Evolutionary conservation across 2,113 vertebrate species (phyloP).

Genomic region (Sciurus niger): DNA sequence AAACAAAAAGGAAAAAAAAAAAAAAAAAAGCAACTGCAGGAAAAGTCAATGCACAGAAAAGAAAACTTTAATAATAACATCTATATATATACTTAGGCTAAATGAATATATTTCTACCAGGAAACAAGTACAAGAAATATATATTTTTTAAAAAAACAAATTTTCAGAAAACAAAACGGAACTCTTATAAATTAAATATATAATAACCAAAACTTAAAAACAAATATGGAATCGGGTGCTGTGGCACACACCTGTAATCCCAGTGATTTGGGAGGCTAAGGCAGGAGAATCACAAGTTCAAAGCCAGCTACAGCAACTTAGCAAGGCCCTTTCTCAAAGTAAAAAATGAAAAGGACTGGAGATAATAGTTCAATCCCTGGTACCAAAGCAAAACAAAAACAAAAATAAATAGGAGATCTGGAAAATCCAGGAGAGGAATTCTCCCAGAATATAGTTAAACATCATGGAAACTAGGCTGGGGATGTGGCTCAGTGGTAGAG

Average conservation of each 20-base stretch:
- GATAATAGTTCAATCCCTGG: too few species aligned
- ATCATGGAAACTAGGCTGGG: background rate
- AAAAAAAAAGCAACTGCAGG: background rate
- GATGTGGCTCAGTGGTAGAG: too few species aligned
- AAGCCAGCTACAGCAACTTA: too few species aligned
- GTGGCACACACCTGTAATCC: too few species aligned
- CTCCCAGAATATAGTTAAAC: conserved; percentile 39
- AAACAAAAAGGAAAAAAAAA: conserved; percentile 33
- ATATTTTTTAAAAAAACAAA: background rate
- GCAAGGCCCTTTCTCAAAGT: too few species aligned
- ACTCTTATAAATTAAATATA: conserved; percentile 54
- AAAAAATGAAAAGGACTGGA: too few species aligned
- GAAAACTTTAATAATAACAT: conserved; percentile 37
- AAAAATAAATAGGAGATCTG: background rate
- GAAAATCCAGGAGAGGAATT: conserved; percentile 46
- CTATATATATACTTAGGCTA: background rate
- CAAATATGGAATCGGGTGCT: too few species aligned
- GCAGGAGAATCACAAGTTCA: too few species aligned
- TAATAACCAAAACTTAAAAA: conserved; percentile 25
- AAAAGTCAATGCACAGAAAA: background rate
- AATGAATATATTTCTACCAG: conserved; percentile 17
- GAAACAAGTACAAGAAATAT: conserved; percentile 23
- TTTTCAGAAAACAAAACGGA: conserved; percentile 52
- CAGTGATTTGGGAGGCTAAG: too few species aligned
- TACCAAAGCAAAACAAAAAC: too few species aligned